Evolutionary conservation across 2,888 invertebrate genomes (phyloP).

Genomic region (Plebejus argus): DNA sequence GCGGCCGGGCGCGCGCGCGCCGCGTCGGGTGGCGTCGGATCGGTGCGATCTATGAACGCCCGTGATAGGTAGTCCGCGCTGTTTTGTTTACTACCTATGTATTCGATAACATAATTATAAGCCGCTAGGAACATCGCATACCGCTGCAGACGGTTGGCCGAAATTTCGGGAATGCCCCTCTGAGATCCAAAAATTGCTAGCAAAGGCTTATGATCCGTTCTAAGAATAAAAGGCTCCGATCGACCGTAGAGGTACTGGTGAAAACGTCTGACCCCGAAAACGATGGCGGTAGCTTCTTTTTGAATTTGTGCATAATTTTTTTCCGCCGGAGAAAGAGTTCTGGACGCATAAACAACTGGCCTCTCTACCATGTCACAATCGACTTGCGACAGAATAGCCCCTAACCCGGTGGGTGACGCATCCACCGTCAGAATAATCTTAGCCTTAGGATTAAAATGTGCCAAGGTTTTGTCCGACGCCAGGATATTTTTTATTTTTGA

Average conservation of each 20-base stretch:
- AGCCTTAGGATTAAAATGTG: conserved; percentile 33
- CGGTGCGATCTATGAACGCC: conserved; percentile 10
- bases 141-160: conserved; percentile 44
- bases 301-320: conserved; percentile 40
- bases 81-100: conserved; percentile 44
- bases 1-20: background rate
- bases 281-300: conserved; percentile 37
- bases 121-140: no score
- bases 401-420: conserved; percentile 37
- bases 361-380: conserved; percentile 36
- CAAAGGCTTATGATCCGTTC: conserved; percentile 46
- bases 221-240: conserved; percentile 41
- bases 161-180: conserved; percentile 45
- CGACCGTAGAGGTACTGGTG: conserved; percentile 35
- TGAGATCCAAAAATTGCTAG: conserved; percentile 45
- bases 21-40: background rate
- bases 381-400: conserved; percentile 38
- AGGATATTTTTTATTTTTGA: conserved; percentile 35
- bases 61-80: conserved; percentile 43
- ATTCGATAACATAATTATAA: conserved; percentile 43
- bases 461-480: conserved; percentile 33
- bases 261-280: conserved; percentile 33
- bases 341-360: conserved; percentile 44
- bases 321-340: conserved; percentile 42
- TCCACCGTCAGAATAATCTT: conserved; percentile 38